Percentiles rank a stretch among this genome's conserved stretches.
Evolutionary conservation across 1,140 invertebrate genomes (phyloP).

Genomic region (Drosophila equinoxialis): DNA sequence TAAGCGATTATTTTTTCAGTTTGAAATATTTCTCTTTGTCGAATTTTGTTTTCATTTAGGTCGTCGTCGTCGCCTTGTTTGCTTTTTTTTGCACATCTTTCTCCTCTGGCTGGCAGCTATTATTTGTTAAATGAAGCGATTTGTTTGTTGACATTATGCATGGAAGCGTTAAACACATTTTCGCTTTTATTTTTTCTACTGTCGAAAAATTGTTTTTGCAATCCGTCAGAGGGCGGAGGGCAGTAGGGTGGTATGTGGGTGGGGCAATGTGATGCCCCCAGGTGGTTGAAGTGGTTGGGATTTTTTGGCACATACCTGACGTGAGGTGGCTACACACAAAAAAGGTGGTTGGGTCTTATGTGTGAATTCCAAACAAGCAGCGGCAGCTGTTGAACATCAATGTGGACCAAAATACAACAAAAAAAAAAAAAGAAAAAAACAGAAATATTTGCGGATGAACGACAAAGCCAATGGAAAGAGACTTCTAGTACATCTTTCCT

Average conservation of each 20-base stretch:
- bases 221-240: constrained; percentile 3
- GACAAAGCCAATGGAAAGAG: neutral
- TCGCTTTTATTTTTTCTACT: constrained; percentile 78
- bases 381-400: constrained; percentile 54
- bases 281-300: constrained; percentile 61
- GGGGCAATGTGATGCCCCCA: constrained; percentile 21
- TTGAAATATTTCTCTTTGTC: constrained; percentile 55
- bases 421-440: too few species aligned
- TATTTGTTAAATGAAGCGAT: constrained; percentile 82
- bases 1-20: constrained; percentile 81
- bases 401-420: neutral
- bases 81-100: constrained; percentile 52
- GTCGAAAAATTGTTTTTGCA: constrained; percentile 74
- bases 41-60: constrained; percentile 69
- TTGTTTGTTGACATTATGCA: constrained; percentile 79
- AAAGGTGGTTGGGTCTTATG: constrained; percentile 40
- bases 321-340: constrained; percentile 40
- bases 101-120: constrained; percentile 63
- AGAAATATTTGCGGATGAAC: neutral
- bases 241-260: neutral
- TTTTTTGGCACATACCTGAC: constrained; percentile 53
- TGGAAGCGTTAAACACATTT: constrained; percentile 78
- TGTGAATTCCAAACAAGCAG: constrained; percentile 72
- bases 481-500: neutral
- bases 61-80: constrained; percentile 27